Evolutionary conservation across 1,140 invertebrate species (phyloP), one percentile per base, ranked within the genome.

Genomic region (Belonocnema kinseyi): DNA sequence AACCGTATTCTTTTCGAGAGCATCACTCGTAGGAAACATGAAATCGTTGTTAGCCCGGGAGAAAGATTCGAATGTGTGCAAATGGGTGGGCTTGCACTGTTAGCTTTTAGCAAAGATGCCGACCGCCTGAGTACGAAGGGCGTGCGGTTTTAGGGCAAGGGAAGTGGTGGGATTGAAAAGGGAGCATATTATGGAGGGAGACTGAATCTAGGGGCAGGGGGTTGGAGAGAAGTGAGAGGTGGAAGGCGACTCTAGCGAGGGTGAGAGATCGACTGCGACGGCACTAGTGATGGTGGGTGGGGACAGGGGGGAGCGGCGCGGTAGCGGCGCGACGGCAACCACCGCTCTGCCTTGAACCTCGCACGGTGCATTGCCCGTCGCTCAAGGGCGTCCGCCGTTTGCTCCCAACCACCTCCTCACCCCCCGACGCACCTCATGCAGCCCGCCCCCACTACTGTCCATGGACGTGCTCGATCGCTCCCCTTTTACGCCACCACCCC

Each of bases 271-370:
- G 74, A 73, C 50, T 66, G 77, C 58, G 54, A 53, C 7, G 14
- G 21, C 26, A 66, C 40, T 66, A 7, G 61, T 40, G 26, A 40
- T 66, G 16, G 14, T 40, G 10, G 72, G 73, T 77, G 70, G 80
- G 77, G 73, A n/a, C 54, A 14, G 52, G 51, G 72, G 21, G 80
- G 74, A 80, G 77, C 51, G 74, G 77, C 76, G 79, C 77, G 79
- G 79, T 79, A 77, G 76, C 74, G 83, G 86, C 86, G 85, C 83
- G 85, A 82, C 87, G 87, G 86, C 88, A 90, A 88, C 85, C 90
- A 88, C 86, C 90, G 90, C 87, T 91, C 90, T 90, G 90, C 90
- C 90, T 91, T 91, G 90, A 91, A 91, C 90, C 90, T 91, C 90
- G 86, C 89, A 82, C 89, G 88, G 90, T 91, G 90, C 90, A 91